phyloP scores from a whole-genome alignment of 1,140 invertebrate species.

The Leguminivora glycinivorella region DNA sequence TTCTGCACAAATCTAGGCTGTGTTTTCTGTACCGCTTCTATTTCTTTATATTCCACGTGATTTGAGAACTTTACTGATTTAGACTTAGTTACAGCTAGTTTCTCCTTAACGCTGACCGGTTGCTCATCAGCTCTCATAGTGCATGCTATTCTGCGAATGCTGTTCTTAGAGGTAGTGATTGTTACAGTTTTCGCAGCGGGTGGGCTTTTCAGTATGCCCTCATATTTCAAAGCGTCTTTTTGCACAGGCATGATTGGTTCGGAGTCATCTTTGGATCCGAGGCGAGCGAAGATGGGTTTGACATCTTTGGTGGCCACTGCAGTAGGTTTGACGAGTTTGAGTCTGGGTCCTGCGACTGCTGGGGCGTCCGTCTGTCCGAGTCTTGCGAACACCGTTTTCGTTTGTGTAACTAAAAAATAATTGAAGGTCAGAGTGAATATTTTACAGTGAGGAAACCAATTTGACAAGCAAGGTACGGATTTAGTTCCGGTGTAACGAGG shows the following conservation, averaged over 20 bases:
- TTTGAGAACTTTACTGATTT: slow-evolving; percentile 76
- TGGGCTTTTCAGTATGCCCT: slow-evolving; percentile 67
- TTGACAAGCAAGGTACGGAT: slow-evolving; percentile 17
- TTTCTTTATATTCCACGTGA: slow-evolving; percentile 73
- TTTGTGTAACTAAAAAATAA: slow-evolving; percentile 44
- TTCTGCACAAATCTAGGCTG: slow-evolving; percentile 32
- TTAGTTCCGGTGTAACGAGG: neutral
- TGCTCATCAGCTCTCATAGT: slow-evolving; percentile 74
- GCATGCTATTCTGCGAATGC: slow-evolving; percentile 56
- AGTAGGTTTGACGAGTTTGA: slow-evolving; percentile 12
- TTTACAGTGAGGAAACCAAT: slow-evolving; percentile 18
- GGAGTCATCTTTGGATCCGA: slow-evolving; percentile 58
- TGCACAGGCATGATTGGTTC: slow-evolving; percentile 47
- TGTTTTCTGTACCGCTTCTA: slow-evolving; percentile 50
- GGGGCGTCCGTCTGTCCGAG: slow-evolving; percentile 54
- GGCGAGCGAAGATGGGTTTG: slow-evolving; percentile 64
- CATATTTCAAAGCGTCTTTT: slow-evolving; percentile 71
- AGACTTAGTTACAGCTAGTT: slow-evolving; percentile 55
- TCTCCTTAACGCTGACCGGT: slow-evolving; percentile 68
- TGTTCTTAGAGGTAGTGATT: slow-evolving; percentile 58
- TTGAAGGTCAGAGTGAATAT: slow-evolving; percentile 9
- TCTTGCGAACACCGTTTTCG: slow-evolving; percentile 63
- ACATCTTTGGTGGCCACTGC: slow-evolving; percentile 31
- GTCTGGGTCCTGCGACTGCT: slow-evolving; percentile 29
- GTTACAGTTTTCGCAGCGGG: slow-evolving; percentile 61